Percentiles rank a stretch among this genome's conserved stretches.
phyloP scores from a whole-genome alignment of 2,888 invertebrate species.

The Leucania comma region DNA sequence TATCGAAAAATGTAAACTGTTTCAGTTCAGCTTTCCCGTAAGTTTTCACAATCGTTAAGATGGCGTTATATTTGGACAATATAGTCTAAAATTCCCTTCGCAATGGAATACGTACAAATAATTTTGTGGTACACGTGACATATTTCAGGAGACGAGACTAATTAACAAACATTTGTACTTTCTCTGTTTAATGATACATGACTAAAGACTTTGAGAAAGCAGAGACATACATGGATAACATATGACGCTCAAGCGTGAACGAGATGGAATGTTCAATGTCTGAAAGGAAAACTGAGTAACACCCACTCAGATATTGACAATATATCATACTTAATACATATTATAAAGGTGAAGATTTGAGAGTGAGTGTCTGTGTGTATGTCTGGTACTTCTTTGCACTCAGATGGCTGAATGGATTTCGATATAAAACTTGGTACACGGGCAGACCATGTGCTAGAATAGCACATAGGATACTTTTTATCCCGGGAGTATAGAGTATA shows the following conservation, averaged over 20 bases:
- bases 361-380: no score
- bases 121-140: slow-evolving; percentile 12
- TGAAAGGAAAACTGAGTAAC: slow-evolving; percentile 1
- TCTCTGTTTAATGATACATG: slow-evolving; percentile 6
- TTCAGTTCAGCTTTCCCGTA: background rate
- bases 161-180: slow-evolving; percentile 19
- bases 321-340: background rate
- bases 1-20: background rate
- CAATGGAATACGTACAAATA: background rate
- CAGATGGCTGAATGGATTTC: no score
- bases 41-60: background rate
- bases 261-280: background rate
- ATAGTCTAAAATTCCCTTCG: background rate
- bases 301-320: background rate
- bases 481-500: no score
- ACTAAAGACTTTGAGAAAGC: slow-evolving; percentile 5
- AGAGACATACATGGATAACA: slow-evolving; percentile 7
- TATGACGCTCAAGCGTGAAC: slow-evolving; percentile 2
- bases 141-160: slow-evolving; percentile 22
- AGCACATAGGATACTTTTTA: no score
- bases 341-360: background rate
- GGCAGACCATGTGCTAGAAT: no score
- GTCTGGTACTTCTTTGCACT: no score
- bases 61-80: background rate
- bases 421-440: no score